Percentiles rank a stretch among this genome's conserved stretches.
Conservation (phyloP, 2,888 invertebrate genomes). For the Drosophila diplacantha region DNA sequence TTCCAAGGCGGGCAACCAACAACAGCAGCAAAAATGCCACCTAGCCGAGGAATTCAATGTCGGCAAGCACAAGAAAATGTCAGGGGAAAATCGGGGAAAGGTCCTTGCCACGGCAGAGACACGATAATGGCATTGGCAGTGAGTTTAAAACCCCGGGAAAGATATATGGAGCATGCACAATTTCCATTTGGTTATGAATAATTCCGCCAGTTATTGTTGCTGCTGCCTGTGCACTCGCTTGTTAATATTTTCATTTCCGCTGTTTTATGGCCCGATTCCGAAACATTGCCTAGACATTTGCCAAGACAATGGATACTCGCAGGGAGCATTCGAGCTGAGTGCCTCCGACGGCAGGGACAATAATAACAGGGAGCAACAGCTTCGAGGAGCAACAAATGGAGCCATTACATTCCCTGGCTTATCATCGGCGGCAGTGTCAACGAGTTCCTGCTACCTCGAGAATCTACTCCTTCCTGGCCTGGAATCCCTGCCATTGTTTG, state of each 20-base stretch:
- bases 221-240: constrained; percentile 65
- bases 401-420: constrained; percentile 54
- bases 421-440: constrained; percentile 59
- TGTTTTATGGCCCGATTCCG: constrained; percentile 71
- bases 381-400: constrained; percentile 49
- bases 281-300: constrained; percentile 56
- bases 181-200: constrained; percentile 71
- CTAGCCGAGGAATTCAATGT: constrained; percentile 43
- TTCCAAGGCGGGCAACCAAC: constrained; percentile 20
- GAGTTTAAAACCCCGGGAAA: constrained; percentile 35
- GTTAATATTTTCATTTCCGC: constrained; percentile 75
- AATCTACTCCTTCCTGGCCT: not conserved
- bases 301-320: constrained; percentile 22
- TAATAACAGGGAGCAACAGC: constrained; percentile 59
- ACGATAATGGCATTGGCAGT: constrained; percentile 27
- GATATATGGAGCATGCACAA: constrained; percentile 54
- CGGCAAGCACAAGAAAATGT: too few species aligned
- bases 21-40: constrained; percentile 40
- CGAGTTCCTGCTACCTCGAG: constrained; percentile 34
- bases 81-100: constrained; percentile 3
- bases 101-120: constrained; percentile 28
- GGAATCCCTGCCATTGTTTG: constrained; percentile 59
- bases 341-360: constrained; percentile 59
- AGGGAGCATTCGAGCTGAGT: constrained; percentile 54
- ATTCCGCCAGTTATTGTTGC: constrained; percentile 47